Evolutionary conservation across 2,797 vertebrate genomes (phyloP).

Genomic region (Acanthiza pusilla): DNA sequence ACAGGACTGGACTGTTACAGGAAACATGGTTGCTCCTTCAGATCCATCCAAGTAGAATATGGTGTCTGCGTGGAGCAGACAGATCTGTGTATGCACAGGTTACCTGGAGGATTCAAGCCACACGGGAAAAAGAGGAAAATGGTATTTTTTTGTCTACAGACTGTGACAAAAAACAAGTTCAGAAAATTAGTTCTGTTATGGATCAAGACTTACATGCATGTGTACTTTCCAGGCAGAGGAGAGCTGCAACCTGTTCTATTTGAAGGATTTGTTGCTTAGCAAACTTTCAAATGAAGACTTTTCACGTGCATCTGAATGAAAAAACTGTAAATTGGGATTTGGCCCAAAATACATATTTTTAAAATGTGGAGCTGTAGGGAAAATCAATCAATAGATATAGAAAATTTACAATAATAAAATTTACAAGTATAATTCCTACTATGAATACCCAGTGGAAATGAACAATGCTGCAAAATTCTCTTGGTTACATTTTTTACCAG

Average conservation of each 20-base stretch:
- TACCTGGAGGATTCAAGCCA: not conserved
- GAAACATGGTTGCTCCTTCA: not conserved
- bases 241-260: not conserved
- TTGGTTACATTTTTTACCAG: not conserved
- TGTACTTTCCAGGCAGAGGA: not conserved
- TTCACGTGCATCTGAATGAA: not conserved
- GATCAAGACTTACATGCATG: not conserved
- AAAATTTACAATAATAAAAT: not conserved
- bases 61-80: not conserved
- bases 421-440: not conserved
- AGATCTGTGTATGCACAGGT: not conserved
- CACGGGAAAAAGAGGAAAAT: not conserved
- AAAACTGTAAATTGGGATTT: not conserved
- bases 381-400: not conserved
- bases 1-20: not conserved
- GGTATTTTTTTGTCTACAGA: not conserved
- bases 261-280: not conserved
- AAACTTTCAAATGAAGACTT: not conserved
- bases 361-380: not conserved
- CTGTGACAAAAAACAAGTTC: not conserved
- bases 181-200: not conserved
- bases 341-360: not conserved
- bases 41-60: not conserved
- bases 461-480: not conserved
- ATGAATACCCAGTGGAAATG: not conserved